A percentile compares a stretch with the other conserved stretches of the same genome.
Conservation (phyloP, 2,797 vertebrate genomes). For the Muscicapa comitata region DNA sequence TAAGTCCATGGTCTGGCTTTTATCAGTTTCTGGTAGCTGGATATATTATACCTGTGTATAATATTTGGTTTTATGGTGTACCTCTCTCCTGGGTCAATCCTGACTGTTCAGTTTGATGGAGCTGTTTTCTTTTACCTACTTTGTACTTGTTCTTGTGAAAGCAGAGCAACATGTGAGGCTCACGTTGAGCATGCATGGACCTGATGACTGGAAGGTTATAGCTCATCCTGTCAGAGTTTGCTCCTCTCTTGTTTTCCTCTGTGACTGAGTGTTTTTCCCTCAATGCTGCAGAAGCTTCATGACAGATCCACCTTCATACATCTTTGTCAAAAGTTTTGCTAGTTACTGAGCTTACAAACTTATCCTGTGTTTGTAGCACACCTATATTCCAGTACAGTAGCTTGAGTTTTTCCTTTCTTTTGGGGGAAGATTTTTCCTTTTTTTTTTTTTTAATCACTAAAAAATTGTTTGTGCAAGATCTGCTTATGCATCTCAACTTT, state of each 20-base stretch:
- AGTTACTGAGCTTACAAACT: neutral
- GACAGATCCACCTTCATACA: neutral
- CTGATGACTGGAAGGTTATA: neutral
- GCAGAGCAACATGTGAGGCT: neutral
- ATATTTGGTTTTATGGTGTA: neutral
- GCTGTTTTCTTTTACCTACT: neutral
- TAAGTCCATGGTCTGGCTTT: neutral
- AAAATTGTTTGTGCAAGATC: neutral
- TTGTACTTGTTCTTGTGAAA: neutral
- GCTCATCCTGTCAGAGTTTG: neutral
- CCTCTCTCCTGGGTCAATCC: neutral
- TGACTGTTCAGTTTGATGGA: neutral
- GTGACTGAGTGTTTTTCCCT: neutral
- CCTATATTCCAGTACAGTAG: neutral
- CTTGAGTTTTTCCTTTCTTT: neutral
- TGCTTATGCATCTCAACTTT: neutral
- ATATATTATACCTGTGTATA: rapidly evolving
- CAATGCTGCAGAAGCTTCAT: neutral
- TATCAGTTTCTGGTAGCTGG: neutral
- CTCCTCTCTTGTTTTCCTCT: neutral
- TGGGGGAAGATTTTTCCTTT: neutral
- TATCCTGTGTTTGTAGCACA: neutral
- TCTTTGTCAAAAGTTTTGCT: neutral
- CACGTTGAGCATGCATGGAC: neutral
- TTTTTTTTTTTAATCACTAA: neutral